These are phyloP conservation scores for Toxostoma redivivum DNA, from an alignment of 2,113 vertebrate species.

Conservation along the genomic window DNA sequence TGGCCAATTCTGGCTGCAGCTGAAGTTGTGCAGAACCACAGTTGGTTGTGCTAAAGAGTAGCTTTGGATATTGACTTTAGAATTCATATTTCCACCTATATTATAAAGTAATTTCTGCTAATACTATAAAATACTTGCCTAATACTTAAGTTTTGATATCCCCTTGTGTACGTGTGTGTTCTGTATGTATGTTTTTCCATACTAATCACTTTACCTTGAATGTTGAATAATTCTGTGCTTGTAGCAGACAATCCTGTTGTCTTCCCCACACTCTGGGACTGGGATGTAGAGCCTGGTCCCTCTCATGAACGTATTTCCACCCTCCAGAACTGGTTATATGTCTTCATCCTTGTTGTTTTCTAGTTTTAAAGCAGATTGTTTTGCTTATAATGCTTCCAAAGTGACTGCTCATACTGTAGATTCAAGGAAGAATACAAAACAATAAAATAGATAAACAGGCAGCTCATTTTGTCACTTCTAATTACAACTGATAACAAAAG, in stretches of 20 bases:
- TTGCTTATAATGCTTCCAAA: conserved; percentile 45
- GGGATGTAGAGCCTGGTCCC: neutral
- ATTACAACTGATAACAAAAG: conserved; percentile 30
- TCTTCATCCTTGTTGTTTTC: conserved; percentile 23
- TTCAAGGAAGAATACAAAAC: neutral
- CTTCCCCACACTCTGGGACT: neutral
- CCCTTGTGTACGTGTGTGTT: neutral
- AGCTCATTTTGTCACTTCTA: neutral
- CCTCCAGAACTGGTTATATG: neutral
- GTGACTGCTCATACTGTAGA: conserved; percentile 7
- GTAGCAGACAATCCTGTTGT: neutral
- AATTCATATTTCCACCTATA: neutral
- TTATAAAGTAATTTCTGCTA: neutral
- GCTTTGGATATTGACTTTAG: neutral
- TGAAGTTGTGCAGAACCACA: neutral
- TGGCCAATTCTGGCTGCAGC: neutral
- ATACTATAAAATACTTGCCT: neutral
- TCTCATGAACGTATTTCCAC: neutral
- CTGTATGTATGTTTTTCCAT: neutral
- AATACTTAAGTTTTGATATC: neutral
- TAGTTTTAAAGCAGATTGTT: conserved; percentile 51
- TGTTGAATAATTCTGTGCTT: neutral
- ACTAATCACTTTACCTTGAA: neutral
- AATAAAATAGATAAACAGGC: conserved; percentile 3
- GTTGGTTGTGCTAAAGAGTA: neutral